Percentiles rank a stretch among this genome's conserved stretches.
phyloP scores from a whole-genome alignment of 2,888 invertebrate genomes.

The Aspidapion aeneum region DNA sequence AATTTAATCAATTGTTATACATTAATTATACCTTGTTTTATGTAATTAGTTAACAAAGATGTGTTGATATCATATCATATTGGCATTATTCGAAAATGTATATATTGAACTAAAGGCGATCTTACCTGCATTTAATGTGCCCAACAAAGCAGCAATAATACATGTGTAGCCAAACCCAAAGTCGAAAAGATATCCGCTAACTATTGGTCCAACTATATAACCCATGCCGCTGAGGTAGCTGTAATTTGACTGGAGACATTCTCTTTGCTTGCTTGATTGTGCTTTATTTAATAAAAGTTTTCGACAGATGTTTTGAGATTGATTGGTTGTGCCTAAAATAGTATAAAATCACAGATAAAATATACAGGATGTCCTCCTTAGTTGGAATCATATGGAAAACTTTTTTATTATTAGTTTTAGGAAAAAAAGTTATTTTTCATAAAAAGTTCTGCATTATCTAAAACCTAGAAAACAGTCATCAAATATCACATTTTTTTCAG shows the following conservation, averaged over 20 bases:
- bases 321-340: conserved; percentile 26
- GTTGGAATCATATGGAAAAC: too few relatives aligned
- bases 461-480: too few relatives aligned
- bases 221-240: conserved; percentile 26
- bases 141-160: conserved; percentile 23
- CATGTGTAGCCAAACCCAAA: conserved; percentile 25
- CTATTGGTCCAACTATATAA: conserved; percentile 28
- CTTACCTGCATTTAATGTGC: conserved; percentile 26
- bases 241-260: conserved; percentile 16
- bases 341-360: neutral
- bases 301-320: conserved; percentile 26
- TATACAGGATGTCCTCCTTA: neutral
- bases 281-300: conserved; percentile 23
- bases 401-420: too few relatives aligned
- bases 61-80: too few relatives aligned
- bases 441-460: too few relatives aligned
- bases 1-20: too few relatives aligned
- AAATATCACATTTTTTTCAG: too few relatives aligned
- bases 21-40: too few relatives aligned
- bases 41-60: too few relatives aligned
- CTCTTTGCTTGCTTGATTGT: conserved; percentile 18
- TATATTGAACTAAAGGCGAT: too few relatives aligned
- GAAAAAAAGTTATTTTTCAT: too few relatives aligned
- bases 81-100: too few relatives aligned
- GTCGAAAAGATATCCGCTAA: conserved; percentile 29